These are phyloP conservation scores for Semotilus atromaculatus DNA, from an alignment of 2,797 vertebrate genomes.

Conservation along the genomic window DNA sequence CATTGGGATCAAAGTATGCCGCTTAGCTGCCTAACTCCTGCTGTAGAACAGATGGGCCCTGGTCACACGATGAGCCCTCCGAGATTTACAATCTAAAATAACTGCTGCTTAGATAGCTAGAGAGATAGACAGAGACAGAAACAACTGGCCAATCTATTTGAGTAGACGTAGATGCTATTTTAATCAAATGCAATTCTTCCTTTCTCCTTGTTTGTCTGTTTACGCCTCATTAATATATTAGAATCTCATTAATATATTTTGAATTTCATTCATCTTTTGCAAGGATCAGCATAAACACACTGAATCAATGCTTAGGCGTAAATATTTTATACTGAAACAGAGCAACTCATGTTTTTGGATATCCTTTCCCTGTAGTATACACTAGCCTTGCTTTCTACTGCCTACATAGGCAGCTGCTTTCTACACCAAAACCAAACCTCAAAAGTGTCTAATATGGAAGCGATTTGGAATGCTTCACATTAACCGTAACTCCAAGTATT, in stretches of 20 bases:
- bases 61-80: conserved; percentile 79
- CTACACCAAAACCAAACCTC: background rate
- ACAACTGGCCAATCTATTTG: conserved; percentile 76
- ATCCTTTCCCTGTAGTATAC: background rate
- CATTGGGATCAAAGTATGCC: conserved; percentile 82
- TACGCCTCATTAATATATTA: conserved; percentile 1
- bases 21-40: conserved; percentile 74
- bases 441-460: background rate
- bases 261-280: conserved; percentile 7
- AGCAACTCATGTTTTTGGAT: conserved; percentile 11
- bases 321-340: conserved; percentile 33
- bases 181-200: background rate
- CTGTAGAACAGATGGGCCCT: conserved; percentile 84
- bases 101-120: conserved; percentile 68
- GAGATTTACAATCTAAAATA: conserved; percentile 84
- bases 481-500: background rate
- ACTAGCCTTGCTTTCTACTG: background rate
- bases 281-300: conserved; percentile 16
- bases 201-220: conserved; percentile 28
- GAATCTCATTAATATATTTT: conserved; percentile 26
- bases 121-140: conserved; percentile 33
- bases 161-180: conserved; percentile 61
- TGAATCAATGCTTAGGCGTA: background rate
- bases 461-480: background rate
- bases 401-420: background rate